phyloP scores from a whole-genome alignment of 2,113 vertebrate species.

The Mandrillus leucophaeus region DNA sequence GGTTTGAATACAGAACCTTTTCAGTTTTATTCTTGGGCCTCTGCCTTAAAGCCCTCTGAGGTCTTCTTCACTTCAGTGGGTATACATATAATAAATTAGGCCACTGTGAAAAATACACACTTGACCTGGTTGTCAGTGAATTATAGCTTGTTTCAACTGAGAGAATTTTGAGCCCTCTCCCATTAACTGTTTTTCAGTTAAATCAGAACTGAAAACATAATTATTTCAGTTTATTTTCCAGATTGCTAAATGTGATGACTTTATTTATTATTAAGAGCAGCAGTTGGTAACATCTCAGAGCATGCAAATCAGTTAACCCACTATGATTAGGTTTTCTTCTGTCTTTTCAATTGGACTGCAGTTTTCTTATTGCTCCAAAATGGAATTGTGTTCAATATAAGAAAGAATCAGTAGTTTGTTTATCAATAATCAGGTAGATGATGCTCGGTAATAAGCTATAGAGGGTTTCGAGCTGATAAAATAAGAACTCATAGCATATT shows the following conservation, averaged over 20 bases:
- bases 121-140: conserved; percentile 58
- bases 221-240: conserved; percentile 71
- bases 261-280: conserved; percentile 72
- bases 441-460: background rate
- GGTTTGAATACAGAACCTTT: background rate
- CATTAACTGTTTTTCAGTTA: conserved; percentile 50
- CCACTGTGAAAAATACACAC: conserved; percentile 22
- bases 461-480: background rate
- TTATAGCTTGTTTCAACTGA: background rate
- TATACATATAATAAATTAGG: conserved; percentile 28
- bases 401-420: background rate
- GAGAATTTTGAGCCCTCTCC: background rate
- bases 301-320: background rate
- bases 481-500: background rate
- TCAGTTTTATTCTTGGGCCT: background rate
- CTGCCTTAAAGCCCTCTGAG: background rate
- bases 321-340: background rate
- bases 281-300: conserved; percentile 56
- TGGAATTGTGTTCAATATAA: background rate
- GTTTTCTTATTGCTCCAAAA: background rate
- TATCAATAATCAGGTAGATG: background rate
- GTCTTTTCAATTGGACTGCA: background rate
- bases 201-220: conserved; percentile 65
- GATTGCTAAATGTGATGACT: conserved; percentile 65
- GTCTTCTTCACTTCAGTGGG: conserved; percentile 28